A percentile compares a stretch with the other conserved stretches of the same genome.
phyloP scores from a whole-genome alignment of 2,113 vertebrate species.

The Semicossyphus pulcher region DNA sequence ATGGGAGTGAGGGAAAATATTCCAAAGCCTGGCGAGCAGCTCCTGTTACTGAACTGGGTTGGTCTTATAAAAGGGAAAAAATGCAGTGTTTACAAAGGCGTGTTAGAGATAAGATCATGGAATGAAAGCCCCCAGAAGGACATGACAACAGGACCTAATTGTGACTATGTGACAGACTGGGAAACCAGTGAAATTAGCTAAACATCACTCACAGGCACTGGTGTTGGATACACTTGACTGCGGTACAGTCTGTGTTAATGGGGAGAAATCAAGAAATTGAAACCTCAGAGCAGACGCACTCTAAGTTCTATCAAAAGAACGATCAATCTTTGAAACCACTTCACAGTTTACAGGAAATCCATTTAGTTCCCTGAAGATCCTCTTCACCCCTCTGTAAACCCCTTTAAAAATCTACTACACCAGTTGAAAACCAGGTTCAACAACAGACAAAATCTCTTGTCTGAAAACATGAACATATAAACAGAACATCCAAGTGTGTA shows the following conservation, averaged over 20 bases:
- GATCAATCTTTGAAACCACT: conserved; percentile 2
- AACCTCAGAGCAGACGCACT: background rate
- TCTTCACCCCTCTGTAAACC: background rate
- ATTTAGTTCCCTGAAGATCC: background rate
- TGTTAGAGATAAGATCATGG: conserved; percentile 20
- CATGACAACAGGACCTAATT: conserved; percentile 6
- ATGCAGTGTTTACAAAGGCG: background rate
- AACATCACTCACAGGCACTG: background rate
- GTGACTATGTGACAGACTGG: background rate
- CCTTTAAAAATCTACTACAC: background rate
- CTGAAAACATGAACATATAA: background rate
- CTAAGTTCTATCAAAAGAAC: background rate
- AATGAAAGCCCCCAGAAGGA: background rate
- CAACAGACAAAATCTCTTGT: background rate
- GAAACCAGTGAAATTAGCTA: background rate
- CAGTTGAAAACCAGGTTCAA: background rate
- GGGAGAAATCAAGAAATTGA: background rate
- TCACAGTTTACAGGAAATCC: background rate
- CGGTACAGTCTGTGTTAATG: background rate
- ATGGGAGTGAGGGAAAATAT: conserved; percentile 17
- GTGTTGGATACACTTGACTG: background rate
- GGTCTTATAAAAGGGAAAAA: background rate
- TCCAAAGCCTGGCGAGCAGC: background rate
- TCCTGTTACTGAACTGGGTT: background rate
- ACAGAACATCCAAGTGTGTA: background rate